Percentiles rank a stretch among this genome's conserved stretches.
phyloP scores from a whole-genome alignment of 1,140 invertebrate genomes.

The Pseudobourletiella spinata region DNA sequence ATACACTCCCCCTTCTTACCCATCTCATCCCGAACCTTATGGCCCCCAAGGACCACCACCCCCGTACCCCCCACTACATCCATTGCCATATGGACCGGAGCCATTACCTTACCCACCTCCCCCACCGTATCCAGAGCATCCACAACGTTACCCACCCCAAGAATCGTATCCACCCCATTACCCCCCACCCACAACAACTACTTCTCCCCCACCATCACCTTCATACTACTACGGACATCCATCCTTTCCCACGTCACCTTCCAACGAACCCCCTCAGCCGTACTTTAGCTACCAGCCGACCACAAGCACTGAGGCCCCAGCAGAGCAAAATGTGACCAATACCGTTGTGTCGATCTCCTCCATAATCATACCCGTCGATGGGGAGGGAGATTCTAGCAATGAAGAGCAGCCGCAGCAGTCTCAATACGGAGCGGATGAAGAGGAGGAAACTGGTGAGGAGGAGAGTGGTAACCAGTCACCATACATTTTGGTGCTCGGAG shows the following conservation, averaged over 20 bases:
- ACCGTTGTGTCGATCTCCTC: neutral
- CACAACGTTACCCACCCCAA: too few relatives aligned
- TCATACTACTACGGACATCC: too few relatives aligned
- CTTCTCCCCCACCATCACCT: too few relatives aligned
- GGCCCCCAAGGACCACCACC: neutral
- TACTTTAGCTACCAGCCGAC: neutral
- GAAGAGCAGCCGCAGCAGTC: neutral
- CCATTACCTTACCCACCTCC: too few relatives aligned
- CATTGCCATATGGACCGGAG: neutral
- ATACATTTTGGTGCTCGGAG: neutral
- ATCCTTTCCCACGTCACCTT: too few relatives aligned
- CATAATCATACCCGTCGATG: neutral
- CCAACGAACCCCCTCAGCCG: too few relatives aligned
- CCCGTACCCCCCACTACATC: neutral
- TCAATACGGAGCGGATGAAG: neutral
- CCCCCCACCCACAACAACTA: neutral
- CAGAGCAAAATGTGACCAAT: neutral
- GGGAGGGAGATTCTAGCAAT: neutral
- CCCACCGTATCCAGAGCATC: too few relatives aligned
- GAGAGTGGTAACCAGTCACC: neutral
- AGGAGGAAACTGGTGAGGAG: neutral
- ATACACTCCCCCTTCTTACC: too few relatives aligned
- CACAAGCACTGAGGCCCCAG: neutral
- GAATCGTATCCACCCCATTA: too few relatives aligned
- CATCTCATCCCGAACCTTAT: neutral